Evolutionary conservation across 2,888 invertebrate species (phyloP), one percentile per base, ranked within the genome.

Genomic region (Anaspis maculata): DNA sequence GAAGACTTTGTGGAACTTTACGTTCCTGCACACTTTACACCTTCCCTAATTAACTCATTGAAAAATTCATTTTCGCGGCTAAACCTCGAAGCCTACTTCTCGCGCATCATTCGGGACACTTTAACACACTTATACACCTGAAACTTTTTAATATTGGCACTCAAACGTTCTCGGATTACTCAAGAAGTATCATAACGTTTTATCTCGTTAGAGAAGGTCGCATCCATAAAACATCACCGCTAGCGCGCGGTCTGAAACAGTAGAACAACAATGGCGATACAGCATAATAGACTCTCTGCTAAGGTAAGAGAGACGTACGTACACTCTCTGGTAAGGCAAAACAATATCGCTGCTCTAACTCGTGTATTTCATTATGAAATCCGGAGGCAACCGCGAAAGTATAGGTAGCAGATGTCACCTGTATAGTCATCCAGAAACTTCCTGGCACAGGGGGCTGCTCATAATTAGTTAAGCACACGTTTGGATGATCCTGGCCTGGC

Each of bases 371-470:
- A 42, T 44, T 39, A 42, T 39, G 37, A 41, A 46, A 44, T 44
- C 44, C 34, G 31, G 23, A 19, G 35, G 30, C 37, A 47, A 46
- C 45, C 47, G 29, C 47, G 39, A 34, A 41, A 42, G 42, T 49
- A 48, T 47, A 48, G 48, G 48, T 51, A 48, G 34, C 52, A 52
- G 49, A 49, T 52, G 52, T 52, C 49, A 50, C 46, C 44, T 42
- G 39, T 46, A 48, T 43, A 49, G 44, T 45, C 44, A 45, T 36
- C 45, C 41, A 41, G 40, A 37, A 45, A 42, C 41, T 45, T 46
- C 46, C 41, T 45, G 39, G 33, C 43, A 34, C 25, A 43, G 6
- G 24, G 44, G 40, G 35, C 42, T 46, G 48, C 37, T 41, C 39
- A 33, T 50, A 47, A 48, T 48, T 50, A 50, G 48, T 43, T 44